Conservation (phyloP, 2,113 vertebrate species). For the Galemys pyrenaicus region DNA sequence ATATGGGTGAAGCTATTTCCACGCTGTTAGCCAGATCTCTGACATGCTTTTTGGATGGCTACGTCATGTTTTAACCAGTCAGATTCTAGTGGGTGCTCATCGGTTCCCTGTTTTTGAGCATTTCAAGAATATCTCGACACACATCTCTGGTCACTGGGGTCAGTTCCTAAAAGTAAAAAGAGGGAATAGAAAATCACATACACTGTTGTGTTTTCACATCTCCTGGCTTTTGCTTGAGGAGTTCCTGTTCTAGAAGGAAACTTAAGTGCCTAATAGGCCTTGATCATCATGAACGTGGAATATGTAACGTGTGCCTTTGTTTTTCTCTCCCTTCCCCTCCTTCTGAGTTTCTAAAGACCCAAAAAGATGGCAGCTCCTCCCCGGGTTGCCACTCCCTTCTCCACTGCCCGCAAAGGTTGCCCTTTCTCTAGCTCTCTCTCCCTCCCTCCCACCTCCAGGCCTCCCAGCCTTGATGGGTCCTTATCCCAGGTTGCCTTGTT, state of each 20-base stretch:
- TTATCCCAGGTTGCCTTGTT: not conserved
- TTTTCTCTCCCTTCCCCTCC: not conserved
- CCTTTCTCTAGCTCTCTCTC: no score
- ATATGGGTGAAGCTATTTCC: not conserved
- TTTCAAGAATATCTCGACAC: not conserved
- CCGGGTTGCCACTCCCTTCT: not conserved
- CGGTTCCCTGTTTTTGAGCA: not conserved
- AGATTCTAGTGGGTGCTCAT: not conserved
- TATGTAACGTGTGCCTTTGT: not conserved
- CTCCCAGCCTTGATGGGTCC: accelerated
- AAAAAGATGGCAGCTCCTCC: not conserved
- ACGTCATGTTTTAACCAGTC: not conserved
- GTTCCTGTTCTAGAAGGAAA: not conserved
- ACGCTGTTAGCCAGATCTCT: not conserved
- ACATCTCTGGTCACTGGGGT: not conserved
- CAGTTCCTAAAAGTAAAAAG: conserved; percentile 18
- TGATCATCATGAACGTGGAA: not conserved
- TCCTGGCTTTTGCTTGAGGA: not conserved
- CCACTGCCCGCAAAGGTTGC: not conserved
- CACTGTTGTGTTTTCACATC: not conserved
- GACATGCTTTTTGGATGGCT: not conserved
- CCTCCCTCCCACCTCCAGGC: not conserved
- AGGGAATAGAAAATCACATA: not conserved
- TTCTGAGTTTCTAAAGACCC: not conserved
- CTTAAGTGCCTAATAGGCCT: not conserved